Base-by-base conservation (phyloP, 2,113 vertebrate species). In the Odobenus rosmarus region DNA sequence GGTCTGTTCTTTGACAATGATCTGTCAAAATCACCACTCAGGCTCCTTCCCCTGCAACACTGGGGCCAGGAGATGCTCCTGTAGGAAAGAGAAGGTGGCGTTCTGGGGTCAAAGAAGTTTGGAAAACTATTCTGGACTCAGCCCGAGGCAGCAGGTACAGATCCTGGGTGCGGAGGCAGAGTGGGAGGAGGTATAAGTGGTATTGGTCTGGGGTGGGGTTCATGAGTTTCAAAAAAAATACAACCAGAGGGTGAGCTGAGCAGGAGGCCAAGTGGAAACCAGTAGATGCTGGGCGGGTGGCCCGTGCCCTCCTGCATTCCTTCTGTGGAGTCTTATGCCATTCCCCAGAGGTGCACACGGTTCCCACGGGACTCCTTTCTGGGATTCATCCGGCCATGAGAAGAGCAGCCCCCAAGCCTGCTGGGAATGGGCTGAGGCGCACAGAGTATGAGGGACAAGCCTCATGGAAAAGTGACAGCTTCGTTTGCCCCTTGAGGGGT, bases 311-410 rank as follows among this genome's bases (percentile, higher is more conserved):
- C 61, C 90, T 31, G 51, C 21, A 18, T 79, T 84, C 86, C 71
- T 95, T 55, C 39, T 0, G 13, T 36, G 0, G 64, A 76, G 51
- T 31, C 64, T 46, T 3, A 4, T 8, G 1, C 8, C 24, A 0
- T 28, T 79, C 80, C 77, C 81, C 67, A 53, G 87, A 72, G 51
- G 61, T 7, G 6, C 7, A 28, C 42, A 1, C 7, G 0, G 1
- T 49, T 88, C 51, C 71, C 93, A 94, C 4, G 0, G 55, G 42
- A 88, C 93, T 36, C 67, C 64, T 85, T 76, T 39, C 69, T 3
- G 0, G 5, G 71, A 28, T 64, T 61, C 69, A 26, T 71, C 92
- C 21, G 26, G 1, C 2, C 24, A 31, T 13, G 16, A 18, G 15
- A 33, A 59, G 74, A 36, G 69, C 5, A 28, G 33, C 51, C 55